These are phyloP conservation scores for Tinea semifulvella DNA, from an alignment of 2,888 invertebrate species.

Conservation along the genomic window DNA sequence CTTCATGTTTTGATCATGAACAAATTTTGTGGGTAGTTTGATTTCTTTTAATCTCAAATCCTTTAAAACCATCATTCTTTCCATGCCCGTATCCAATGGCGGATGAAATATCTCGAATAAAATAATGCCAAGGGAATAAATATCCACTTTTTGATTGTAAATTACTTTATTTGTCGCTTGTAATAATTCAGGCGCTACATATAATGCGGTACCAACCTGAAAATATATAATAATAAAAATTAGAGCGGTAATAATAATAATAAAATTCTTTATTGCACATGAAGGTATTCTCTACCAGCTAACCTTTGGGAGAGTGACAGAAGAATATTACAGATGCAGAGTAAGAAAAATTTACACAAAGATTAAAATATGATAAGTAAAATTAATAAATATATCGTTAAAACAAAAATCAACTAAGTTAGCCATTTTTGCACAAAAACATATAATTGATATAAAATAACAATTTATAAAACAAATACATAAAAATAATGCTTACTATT, in stretches of 20 bases:
- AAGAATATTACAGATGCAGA: too few relatives aligned
- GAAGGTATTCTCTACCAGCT: too few relatives aligned
- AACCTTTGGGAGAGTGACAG: too few relatives aligned
- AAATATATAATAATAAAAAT: conserved; percentile 10
- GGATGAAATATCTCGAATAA: conserved; percentile 95
- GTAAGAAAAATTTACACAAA: too few relatives aligned
- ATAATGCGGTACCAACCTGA: conserved; percentile 92
- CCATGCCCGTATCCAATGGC: conserved; percentile 88
- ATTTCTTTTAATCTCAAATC: conserved; percentile 76
- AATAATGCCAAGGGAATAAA: conserved; percentile 89
- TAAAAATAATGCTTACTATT: too few relatives aligned
- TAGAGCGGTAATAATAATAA: neutral
- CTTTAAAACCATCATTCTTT: conserved; percentile 80
- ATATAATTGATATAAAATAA: too few relatives aligned
- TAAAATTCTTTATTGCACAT: too few relatives aligned
- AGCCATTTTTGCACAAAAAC: too few relatives aligned
- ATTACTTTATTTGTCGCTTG: conserved; percentile 74
- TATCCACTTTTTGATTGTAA: conserved; percentile 90
- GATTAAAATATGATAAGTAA: too few relatives aligned
- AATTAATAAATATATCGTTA: too few relatives aligned
- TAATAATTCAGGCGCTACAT: conserved; percentile 93
- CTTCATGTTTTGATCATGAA: conserved; percentile 60
- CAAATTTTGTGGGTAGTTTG: conserved; percentile 75
- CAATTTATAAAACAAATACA: too few relatives aligned
- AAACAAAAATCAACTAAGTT: too few relatives aligned